phyloP scores from a whole-genome alignment of 2,888 invertebrate species.

The Xanthia togata region DNA sequence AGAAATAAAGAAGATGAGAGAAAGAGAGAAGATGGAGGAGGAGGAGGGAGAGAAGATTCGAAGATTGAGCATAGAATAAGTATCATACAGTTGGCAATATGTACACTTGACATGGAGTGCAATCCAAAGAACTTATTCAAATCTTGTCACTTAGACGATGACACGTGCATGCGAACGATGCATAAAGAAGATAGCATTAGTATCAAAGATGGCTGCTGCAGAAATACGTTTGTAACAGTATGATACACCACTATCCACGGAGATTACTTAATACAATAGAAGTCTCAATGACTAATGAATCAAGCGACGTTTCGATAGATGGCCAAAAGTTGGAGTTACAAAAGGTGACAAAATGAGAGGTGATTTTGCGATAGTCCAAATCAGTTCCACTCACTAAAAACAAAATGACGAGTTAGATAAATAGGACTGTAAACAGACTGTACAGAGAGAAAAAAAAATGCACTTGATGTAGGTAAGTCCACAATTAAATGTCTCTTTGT shows the following conservation, averaged over 20 bases:
- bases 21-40: too few species aligned
- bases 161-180: not conserved
- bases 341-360: slow-evolving; percentile 7
- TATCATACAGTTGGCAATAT: not conserved
- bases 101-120: not conserved
- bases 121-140: slow-evolving; percentile 1
- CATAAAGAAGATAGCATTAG: too few species aligned
- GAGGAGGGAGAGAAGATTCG: not conserved
- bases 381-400: not conserved
- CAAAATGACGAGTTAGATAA: not conserved
- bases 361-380: not conserved
- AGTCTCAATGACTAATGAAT: slow-evolving; percentile 22
- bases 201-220: not conserved
- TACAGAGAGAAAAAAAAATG: too few species aligned
- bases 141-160: slow-evolving; percentile 1
- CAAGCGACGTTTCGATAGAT: slow-evolving; percentile 1
- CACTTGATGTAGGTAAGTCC: too few species aligned
- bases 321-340: slow-evolving; percentile 1
- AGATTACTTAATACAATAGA: slow-evolving; percentile 15
- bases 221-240: not conserved
- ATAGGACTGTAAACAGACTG: not conserved
- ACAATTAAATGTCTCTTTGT: too few species aligned
- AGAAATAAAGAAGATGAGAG: too few species aligned
- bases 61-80: not conserved
- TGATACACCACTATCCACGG: not conserved